Base-by-base conservation (phyloP, 1,140 invertebrate genomes). In the Calephelis nemesis region DNA sequence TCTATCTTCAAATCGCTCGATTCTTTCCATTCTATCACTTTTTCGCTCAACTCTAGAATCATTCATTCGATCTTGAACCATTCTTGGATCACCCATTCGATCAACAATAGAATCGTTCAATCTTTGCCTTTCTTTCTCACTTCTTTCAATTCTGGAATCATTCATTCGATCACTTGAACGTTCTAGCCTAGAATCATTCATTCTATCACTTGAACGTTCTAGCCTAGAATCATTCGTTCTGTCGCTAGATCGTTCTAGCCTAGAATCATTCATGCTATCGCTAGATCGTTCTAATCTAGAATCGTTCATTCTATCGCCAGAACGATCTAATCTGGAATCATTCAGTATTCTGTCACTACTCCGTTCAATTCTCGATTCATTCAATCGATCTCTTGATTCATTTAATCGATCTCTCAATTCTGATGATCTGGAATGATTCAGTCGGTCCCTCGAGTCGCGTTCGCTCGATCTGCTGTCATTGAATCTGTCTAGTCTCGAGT, bases 1-100 rank as follows among this genome's bases (percentile, higher is more conserved):
- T 4, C 82, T 73, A 42, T 85, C 83, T 62, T 85, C 83, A 63
- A 84, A 75, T 45, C 74, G 64, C 68, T 73, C 47, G 69, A 74
- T 48, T 72, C 81, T 47, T 72, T 83, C 63, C 72, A 71, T 65
- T 47, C 70, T 71, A 5, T 60, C 74, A 65, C 70, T 72, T 48
- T 69, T 70, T 74, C 74, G 65, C 13, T 74, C 74, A 63, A 75
- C 68, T 58, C 77, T 68, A 19, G 76, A 69, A 65, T 81, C 78
- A 15, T 74, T 75, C 8, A 79, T 64, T 30, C 79, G 65, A 40
- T 77, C 72, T 12, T 39, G 54, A n/a, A 39, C 54, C 19, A 8
- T 60, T 40, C 67, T 69, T 7, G 66, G 64, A 5, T 78, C 76
- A 47, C 5, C 74, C 65, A 48, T 70, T 62, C 68, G 48, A 11